Conservation (phyloP, 2,888 invertebrate species). For the Metacarcinus magister region DNA sequence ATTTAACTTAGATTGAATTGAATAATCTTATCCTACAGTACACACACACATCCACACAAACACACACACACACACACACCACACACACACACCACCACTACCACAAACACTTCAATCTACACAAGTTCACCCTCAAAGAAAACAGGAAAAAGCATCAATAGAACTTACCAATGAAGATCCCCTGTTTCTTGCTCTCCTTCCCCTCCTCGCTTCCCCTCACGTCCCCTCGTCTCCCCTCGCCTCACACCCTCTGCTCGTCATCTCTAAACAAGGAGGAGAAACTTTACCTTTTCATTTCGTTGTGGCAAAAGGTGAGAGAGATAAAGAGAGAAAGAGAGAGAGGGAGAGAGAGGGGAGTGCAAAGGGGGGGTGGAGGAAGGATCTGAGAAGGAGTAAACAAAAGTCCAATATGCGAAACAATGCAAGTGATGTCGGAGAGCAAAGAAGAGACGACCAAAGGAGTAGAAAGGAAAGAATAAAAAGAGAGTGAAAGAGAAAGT, state of each 20-base stretch:
- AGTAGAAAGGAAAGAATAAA: background rate
- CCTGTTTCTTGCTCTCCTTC: background rate
- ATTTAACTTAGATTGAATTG: too few relatives aligned
- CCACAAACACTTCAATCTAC: background rate
- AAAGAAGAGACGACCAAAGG: background rate
- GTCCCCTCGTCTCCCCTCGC: too few relatives aligned
- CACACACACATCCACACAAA: background rate
- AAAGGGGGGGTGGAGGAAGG: background rate
- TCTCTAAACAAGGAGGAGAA: background rate
- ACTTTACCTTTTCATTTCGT: background rate
- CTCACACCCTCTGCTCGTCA: background rate
- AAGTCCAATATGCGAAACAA: slow-evolving; percentile 21
- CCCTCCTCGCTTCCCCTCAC: background rate
- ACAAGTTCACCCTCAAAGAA: background rate
- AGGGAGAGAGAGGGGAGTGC: background rate
- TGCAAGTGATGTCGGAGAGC: background rate
- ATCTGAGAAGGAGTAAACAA: background rate
- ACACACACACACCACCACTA: background rate
- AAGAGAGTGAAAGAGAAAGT: slow-evolving; percentile 21
- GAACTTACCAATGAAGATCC: background rate
- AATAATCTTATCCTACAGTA: background rate
- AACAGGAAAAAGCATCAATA: background rate
- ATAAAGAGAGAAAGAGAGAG: background rate
- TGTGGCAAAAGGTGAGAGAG: background rate
- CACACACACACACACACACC: too few relatives aligned